Evolutionary conservation across 2,113 vertebrate genomes (phyloP).

Genomic region (Catharus minimus): DNA sequence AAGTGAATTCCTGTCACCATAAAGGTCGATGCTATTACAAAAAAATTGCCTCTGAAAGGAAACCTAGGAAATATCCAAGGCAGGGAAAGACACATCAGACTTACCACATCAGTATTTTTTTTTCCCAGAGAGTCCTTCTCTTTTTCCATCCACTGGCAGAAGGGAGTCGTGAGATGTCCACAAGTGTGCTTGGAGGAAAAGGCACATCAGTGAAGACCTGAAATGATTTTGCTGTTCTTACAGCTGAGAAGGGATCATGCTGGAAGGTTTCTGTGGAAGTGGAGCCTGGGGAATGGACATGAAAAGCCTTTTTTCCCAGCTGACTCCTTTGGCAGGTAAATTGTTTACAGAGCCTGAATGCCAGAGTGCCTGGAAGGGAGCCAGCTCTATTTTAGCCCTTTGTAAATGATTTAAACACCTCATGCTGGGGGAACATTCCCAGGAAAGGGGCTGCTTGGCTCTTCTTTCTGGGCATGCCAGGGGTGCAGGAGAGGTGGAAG

Average conservation of each 20-base stretch:
- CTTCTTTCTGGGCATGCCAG: accelerated
- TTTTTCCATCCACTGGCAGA: neutral
- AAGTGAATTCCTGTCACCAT: neutral
- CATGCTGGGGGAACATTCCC: neutral
- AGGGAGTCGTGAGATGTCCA: neutral
- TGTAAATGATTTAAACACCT: neutral
- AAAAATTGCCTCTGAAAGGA: neutral
- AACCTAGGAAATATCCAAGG: neutral
- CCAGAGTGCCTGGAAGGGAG: neutral
- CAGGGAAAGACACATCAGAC: neutral
- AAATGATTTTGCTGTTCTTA: neutral
- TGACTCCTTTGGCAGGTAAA: neutral
- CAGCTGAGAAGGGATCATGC: neutral
- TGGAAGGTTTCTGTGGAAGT: neutral
- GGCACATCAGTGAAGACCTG: neutral
- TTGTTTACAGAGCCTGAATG: constrained; percentile 11
- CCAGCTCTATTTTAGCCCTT: constrained; percentile 4
- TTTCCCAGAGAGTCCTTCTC: neutral
- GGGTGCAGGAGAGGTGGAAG: neutral
- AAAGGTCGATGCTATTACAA: neutral
- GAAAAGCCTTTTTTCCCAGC: constrained; percentile 13
- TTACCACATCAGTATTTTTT: neutral
- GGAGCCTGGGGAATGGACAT: neutral
- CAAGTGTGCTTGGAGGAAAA: neutral
- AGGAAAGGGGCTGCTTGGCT: neutral